Percentiles rank a stretch among this genome's conserved stretches.
Evolutionary conservation across 1,140 invertebrate species (phyloP).

Genomic region (Tetramorium simillimum): DNA sequence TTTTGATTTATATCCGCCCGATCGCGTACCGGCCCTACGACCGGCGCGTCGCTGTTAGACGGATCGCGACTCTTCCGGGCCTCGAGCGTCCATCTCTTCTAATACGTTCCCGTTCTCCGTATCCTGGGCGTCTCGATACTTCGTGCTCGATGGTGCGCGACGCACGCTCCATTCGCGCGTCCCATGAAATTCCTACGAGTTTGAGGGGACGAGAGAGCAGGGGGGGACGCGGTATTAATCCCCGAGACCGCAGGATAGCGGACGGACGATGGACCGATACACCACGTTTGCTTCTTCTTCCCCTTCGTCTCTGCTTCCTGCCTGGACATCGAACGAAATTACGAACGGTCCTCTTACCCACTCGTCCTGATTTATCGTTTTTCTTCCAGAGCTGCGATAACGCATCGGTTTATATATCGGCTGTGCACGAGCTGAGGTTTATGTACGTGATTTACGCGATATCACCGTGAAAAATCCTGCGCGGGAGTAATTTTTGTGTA

Average conservation of each 20-base stretch:
- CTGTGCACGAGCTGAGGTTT: not conserved
- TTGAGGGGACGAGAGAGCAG: not conserved
- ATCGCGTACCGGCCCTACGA: constrained; percentile 43
- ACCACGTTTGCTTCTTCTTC: not conserved
- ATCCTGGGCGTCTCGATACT: constrained; percentile 25
- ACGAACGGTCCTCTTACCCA: constrained; percentile 14
- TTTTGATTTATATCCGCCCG: constrained; percentile 75
- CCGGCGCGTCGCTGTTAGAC: constrained; percentile 44
- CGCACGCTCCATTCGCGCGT: constrained; percentile 27
- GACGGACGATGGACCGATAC: constrained; percentile 12
- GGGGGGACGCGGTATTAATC: constrained; percentile 31
- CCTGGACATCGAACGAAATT: constrained; percentile 39
- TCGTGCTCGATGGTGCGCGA: constrained; percentile 45
- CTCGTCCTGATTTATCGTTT: constrained; percentile 50
- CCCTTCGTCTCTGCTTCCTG: not conserved
- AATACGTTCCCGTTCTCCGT: constrained; percentile 31
- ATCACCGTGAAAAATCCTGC: not conserved
- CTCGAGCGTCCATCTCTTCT: constrained; percentile 50
- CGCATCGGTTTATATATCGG: constrained; percentile 41
- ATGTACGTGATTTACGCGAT: constrained; percentile 28
- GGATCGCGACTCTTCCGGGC: constrained; percentile 54
- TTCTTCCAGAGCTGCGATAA: constrained; percentile 28
- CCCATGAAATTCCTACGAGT: constrained; percentile 49
- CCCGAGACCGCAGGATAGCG: not conserved
- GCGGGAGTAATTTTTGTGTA: constrained; percentile 9